phyloP scores from a whole-genome alignment of 1,140 invertebrate genomes.

The Proales similis region DNA sequence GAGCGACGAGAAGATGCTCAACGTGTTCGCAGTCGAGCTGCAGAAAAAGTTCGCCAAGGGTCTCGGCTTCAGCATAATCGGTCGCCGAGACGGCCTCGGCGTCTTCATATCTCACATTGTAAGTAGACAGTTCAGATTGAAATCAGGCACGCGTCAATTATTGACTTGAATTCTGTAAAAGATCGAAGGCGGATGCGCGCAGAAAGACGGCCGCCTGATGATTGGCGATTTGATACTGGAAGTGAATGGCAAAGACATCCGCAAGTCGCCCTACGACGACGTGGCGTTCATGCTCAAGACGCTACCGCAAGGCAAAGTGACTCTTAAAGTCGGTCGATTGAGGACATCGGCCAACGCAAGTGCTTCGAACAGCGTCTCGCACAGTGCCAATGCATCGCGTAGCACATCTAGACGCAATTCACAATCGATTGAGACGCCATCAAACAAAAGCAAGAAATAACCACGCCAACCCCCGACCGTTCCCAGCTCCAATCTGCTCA shows the following conservation, averaged over 20 bases:
- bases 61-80: conserved; percentile 79
- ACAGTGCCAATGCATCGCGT: not conserved
- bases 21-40: conserved; percentile 78
- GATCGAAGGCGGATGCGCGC: conserved; percentile 76
- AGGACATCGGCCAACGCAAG: not conserved
- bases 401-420: conserved; percentile 11
- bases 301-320: conserved; percentile 28
- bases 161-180: not conserved
- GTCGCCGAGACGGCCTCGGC: conserved; percentile 74
- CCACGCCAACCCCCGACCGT: too few relatives aligned
- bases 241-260: conserved; percentile 79
- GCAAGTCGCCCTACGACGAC: conserved; percentile 71
- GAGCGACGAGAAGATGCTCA: conserved; percentile 65
- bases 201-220: conserved; percentile 79
- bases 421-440: too few relatives aligned
- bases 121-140: conserved; percentile 48
- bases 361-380: not conserved
- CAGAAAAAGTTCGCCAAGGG: conserved; percentile 84
- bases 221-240: conserved; percentile 83
- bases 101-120: conserved; percentile 92
- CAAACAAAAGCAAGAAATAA: too few relatives aligned
- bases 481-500: too few relatives aligned
- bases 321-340: conserved; percentile 25
- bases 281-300: conserved; percentile 57
- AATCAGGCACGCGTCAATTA: not conserved